phyloP scores from a whole-genome alignment of 2,113 vertebrate genomes.

The Cheirogaleus medius region DNA sequence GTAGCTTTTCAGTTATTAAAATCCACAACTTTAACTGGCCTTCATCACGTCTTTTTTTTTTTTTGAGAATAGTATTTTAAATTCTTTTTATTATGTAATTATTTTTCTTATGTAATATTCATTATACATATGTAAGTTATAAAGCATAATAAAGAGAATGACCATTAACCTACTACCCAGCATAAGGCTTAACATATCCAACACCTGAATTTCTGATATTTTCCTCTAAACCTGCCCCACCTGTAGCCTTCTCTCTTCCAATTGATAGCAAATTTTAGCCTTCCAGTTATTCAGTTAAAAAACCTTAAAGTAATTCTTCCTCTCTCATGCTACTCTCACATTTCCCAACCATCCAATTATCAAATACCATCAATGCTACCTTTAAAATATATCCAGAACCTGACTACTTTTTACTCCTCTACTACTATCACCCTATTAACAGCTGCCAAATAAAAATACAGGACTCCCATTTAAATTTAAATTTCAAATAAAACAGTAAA shows the following conservation, averaged over 20 bases:
- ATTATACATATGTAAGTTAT: background rate
- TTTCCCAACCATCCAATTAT: background rate
- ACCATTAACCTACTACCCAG: background rate
- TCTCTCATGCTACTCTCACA: background rate
- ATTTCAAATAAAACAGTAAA: slow-evolving; percentile 1
- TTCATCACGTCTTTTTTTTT: background rate
- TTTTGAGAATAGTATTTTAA: background rate
- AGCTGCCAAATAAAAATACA: slow-evolving; percentile 7
- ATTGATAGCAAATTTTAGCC: background rate
- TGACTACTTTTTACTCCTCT: background rate
- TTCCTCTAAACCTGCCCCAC: background rate
- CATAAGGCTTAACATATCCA: background rate
- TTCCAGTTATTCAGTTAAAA: background rate
- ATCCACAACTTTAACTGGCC: background rate
- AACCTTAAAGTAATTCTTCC: background rate
- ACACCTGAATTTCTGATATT: background rate
- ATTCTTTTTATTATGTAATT: slow-evolving; percentile 38
- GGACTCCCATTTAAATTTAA: background rate
- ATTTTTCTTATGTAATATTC: background rate
- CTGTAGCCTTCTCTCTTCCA: background rate
- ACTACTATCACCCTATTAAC: background rate
- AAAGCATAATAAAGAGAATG: slow-evolving; percentile 11
- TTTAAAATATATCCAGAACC: slow-evolving; percentile 10
- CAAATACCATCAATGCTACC: background rate
- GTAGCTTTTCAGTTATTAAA: background rate